Evolutionary conservation across 2,113 vertebrate species (phyloP).

Genomic region (Phoenicopterus ruber): DNA sequence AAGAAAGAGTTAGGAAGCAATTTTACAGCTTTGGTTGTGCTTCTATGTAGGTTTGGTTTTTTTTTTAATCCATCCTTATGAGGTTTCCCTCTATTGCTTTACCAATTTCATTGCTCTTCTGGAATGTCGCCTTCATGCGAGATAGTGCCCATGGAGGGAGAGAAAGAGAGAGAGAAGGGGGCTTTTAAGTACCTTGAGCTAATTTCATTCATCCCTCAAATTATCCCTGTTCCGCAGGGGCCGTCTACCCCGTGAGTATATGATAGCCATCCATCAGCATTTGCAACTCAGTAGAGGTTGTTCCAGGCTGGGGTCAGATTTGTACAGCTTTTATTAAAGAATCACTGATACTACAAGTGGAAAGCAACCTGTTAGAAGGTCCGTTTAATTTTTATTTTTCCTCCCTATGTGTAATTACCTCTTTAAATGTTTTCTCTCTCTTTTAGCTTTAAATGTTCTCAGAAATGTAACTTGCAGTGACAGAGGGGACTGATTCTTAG

Average conservation of each 20-base stretch:
- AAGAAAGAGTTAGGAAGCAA: not conserved
- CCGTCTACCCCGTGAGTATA: not conserved
- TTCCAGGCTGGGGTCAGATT: not conserved
- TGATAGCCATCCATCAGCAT: not conserved
- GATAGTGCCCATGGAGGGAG: not conserved
- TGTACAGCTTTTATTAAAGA: not conserved
- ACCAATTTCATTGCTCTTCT: not conserved
- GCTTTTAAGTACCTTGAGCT: not conserved
- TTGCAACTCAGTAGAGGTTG: not conserved
- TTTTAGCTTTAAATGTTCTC: not conserved
- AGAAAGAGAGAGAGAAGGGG: not conserved
- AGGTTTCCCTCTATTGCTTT: not conserved
- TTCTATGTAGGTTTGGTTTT: not conserved
- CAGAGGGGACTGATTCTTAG: not conserved
- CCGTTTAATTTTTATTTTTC: not conserved
- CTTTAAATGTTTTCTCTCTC: not conserved
- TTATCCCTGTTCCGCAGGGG: not conserved
- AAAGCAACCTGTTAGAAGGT: not conserved
- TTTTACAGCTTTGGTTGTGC: not conserved
- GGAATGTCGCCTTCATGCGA: not conserved
- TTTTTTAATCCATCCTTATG: not conserved
- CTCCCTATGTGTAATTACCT: not conserved
- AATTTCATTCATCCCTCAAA: not conserved
- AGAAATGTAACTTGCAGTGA: not conserved
- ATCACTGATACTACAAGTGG: not conserved